These are phyloP conservation scores for Channa striata DNA, from an alignment of 2,797 vertebrate genomes.

Conservation along the genomic window DNA sequence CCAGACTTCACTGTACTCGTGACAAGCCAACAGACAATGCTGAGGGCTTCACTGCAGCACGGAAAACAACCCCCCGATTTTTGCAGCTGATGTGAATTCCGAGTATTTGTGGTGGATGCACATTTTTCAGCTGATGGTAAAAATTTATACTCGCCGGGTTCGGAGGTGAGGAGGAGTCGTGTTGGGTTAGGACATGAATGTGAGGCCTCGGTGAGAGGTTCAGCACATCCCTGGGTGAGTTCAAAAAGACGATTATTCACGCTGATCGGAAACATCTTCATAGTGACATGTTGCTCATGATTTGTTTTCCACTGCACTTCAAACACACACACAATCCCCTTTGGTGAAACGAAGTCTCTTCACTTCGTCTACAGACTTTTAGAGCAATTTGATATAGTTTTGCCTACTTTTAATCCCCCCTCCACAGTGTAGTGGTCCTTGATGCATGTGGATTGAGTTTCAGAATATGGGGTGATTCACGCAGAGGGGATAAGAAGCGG, in stretches of 20 bases:
- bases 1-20: conserved; percentile 47
- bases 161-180: conserved; percentile 58
- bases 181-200: conserved; percentile 56
- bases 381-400: conserved; percentile 51
- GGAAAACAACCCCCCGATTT: conserved; percentile 24
- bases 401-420: conserved; percentile 42
- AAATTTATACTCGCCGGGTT: conserved; percentile 60
- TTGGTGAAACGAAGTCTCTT: conserved; percentile 10
- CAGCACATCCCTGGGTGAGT: conserved; percentile 47
- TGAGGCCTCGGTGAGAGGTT: conserved; percentile 63
- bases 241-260: conserved; percentile 57
- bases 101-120: conserved; percentile 22
- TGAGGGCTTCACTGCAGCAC: conserved; percentile 16
- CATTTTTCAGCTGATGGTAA: conserved; percentile 33
- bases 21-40: conserved; percentile 37
- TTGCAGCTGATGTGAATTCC: conserved; percentile 20
- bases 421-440: conserved; percentile 22
- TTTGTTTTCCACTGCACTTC: conserved; percentile 2
- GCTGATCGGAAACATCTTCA: conserved; percentile 60
- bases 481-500: conserved; percentile 57
- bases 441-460: conserved; percentile 68
- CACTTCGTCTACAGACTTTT: conserved; percentile 8
- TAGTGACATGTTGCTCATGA: conserved; percentile 19
- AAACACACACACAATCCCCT: conserved; percentile 17
- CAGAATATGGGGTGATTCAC: conserved; percentile 65